Conservation (phyloP, 37 sponge, comb jelly and placozoan genomes). For the Halichondria panicea region DNA sequence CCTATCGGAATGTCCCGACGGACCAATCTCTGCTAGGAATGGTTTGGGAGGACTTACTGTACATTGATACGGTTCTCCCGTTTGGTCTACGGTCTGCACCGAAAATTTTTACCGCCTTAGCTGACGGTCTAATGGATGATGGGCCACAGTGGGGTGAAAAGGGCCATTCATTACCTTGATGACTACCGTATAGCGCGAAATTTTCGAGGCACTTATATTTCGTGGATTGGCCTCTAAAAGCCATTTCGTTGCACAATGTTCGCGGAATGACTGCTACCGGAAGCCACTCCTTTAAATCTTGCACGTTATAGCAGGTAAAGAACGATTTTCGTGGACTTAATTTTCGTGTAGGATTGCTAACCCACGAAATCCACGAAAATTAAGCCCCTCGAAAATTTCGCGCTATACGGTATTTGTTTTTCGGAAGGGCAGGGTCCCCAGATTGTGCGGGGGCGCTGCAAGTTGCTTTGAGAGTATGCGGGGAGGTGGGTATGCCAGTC, state of each 20-base stretch:
- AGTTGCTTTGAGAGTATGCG: neutral
- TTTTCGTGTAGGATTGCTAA: no score
- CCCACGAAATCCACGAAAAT: no score
- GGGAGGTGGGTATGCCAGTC: constrained; percentile 2
- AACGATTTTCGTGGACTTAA: no score
- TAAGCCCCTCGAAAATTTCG: no score
- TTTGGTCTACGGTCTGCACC: neutral
- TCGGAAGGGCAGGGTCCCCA: constrained; percentile 5
- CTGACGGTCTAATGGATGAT: constrained; percentile 17
- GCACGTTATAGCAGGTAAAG: no score
- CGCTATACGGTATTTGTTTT: constrained; percentile 7
- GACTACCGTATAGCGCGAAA: no score
- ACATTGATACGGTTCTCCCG: neutral
- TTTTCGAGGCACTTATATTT: no score
- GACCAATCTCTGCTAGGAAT: constrained; percentile 2
- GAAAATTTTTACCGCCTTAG: neutral
- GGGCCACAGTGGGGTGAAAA: neutral
- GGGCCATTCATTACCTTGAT: constrained; percentile 22
- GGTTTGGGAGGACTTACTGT: neutral
- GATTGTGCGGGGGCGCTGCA: constrained; percentile 14
- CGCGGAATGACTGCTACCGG: no score
- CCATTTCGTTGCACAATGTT: no score
- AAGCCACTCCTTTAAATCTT: no score
- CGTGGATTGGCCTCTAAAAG: no score
- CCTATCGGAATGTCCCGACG: constrained; percentile 6